Base-by-base conservation (phyloP, 2,888 invertebrate genomes). In the Sinohyriopsis cumingii region DNA sequence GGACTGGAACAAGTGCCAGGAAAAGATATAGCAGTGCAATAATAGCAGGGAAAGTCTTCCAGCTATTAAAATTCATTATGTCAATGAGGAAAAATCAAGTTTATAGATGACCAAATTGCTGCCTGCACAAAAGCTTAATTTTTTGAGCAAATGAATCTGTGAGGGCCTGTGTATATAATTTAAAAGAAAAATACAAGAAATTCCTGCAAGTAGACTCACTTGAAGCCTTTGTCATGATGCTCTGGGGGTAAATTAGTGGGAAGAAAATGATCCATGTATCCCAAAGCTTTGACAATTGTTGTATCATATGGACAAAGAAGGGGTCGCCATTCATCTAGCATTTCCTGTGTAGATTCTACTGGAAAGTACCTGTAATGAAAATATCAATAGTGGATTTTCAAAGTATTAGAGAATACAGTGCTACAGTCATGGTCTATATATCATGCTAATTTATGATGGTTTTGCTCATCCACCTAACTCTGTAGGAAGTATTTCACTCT, bases 241-340 rank as follows among this genome's bases (percentile, higher is more conserved):
- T 87, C 90, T 0, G 94, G 93, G 18, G 92, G 91, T 69, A 95
- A 90, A n/a, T 92, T 91, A 22, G 94, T 93, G 0, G 96, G 96
- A 78, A 97, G 91, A 90, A 97, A 96, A 68, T 93, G 90, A 66
- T 94, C 93, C 71, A 96, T 89, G 84, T 93, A 92, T 74, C 92
- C 79, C 64, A 89, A 75, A 1, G 84, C 89, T 65, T 85, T 82
- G 28, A 84, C 80, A 72, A 90, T 84, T 5, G 86, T 85, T 65
- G 85, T 92, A 71, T 92, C 92, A 91, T 94, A 94, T 0, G 95
- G 95, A 85, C 94, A 95, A 67, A 97, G 90, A 81, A 92, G 92
- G 0, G 97, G 97, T 67, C 94, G 92, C 87, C 95, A 93, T 89
- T 95, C 94, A 68, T 94, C 95, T 67, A 98, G 90, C 85, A 98